Base-by-base conservation (phyloP, 53 echinoderm and acorn worm genomes). In the Crossaster papposus region DNA sequence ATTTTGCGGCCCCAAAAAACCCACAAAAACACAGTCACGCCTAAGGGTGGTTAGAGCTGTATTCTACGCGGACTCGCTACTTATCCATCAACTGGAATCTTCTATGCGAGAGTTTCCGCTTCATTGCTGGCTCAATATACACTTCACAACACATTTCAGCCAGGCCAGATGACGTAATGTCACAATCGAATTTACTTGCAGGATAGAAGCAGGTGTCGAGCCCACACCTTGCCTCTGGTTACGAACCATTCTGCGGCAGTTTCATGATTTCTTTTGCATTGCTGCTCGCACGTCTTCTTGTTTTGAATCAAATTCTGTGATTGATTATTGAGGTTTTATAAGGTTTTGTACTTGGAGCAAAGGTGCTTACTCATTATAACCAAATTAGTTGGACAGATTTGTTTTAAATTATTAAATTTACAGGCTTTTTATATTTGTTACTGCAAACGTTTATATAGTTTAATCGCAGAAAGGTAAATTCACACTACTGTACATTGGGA, bases 141-240 rank as follows among this genome's bases (percentile, higher is more conserved):
- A 85, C 85, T 52, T 32, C 70, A 53, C 75, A 74, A 85, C 85
- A 85, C 85, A 85, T 85, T 85, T 54, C 74, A 72, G 85, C 54
- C 30, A 52, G 85, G 85, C 74, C 85, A 74, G 54, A 74, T 85
- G 85, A 85, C 74, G 85, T 85, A 85, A 85, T 74, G 85, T 74
- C 73, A 74, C 85, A 85, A 85, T 85, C 85, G 74, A 85, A 85
- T 85, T 85, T 85, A 54, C 85, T 53, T 31, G 32, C 44, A 74
- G 75, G 74, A 30, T 74, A 32, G 85, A 74, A 74, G 74, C 85
- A 85, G 85, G 85, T 85, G 85, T 74, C 44, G 30, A 85, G 54
- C 23, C 70, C 37, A 81, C 83, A 38, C 70, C 71, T 37, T 32
- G 83, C 83, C 83, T 51, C 38, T 37, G 83, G 83, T 83, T 28